Evolutionary conservation across 1,140 invertebrate species (phyloP), one percentile per base, ranked within the genome.

Genomic region (Antheraea pernyi): DNA sequence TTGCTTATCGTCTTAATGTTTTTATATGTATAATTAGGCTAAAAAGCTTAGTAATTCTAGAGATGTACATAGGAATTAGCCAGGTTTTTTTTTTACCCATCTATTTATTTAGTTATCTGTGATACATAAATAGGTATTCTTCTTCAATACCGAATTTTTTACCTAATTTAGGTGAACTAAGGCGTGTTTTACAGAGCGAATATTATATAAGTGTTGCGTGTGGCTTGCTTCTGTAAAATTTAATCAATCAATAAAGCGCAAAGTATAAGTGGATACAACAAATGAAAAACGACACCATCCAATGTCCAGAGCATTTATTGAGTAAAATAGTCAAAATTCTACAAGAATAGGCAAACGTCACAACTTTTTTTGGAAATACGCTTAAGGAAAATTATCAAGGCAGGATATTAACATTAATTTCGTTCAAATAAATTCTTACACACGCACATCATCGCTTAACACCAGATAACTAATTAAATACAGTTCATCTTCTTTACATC

Each of bases 311-410:
- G 86, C 87, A 86, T 91, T 91, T 91, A 91, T 91, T 91, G 80
- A 88, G 81, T 91, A 91, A 91, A 92, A 86, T 89, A 86, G 83
- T 92, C 88, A 90, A 91, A 90, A 92, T 88, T 84, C 90, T 92
- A 92, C 88, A 91, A 90, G 85, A 88, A 83, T 89, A 89, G 88
- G 86, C 86, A 89, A 91, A 89, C 87, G 86, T 91, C 90, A 91
- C 88, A 91, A 89, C 86, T 89, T 86, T 74, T 84, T 78, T 81
- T 89, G 86, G 86, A 89, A 88, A 89, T 81, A 30, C 22, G 84
- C 81, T 86, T 84, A 85, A 83, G 83, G 82, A 86, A 67, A 86
- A 88, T 82, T 69, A 85, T 85, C 81, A 91, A 89, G 87, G 86
- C 86, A 89, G 78, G 83, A 36, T 42, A 61, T 16, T 77, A 86